Evolutionary conservation across 2,888 invertebrate genomes (phyloP).

Genomic region (Andrena flavipes): DNA sequence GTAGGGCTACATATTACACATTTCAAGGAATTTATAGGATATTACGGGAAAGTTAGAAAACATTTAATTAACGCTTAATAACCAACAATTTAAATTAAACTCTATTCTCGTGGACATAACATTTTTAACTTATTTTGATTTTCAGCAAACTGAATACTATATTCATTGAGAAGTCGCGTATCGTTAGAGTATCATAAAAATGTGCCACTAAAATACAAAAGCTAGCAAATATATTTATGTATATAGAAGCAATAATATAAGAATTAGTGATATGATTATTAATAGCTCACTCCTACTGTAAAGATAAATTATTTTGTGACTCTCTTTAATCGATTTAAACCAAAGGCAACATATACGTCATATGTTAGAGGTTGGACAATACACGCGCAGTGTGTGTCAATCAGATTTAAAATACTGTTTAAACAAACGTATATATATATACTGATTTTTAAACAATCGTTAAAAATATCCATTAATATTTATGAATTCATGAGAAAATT

Average conservation of each 20-base stretch:
- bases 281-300: constrained; percentile 43
- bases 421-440: constrained; percentile 10
- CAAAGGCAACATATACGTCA: constrained; percentile 24
- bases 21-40: constrained; percentile 62
- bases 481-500: constrained; percentile 14
- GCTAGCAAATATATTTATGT: constrained; percentile 53
- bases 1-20: constrained; percentile 56
- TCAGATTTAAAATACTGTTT: constrained; percentile 47
- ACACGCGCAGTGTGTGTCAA: constrained; percentile 24
- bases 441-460: constrained; percentile 16
- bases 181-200: constrained; percentile 48
- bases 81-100: constrained; percentile 56
- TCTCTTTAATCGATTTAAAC: constrained; percentile 35
- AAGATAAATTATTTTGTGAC: constrained; percentile 46
- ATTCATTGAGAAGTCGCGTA: constrained; percentile 32
- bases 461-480: constrained; percentile 34
- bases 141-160: constrained; percentile 37
- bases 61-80: constrained; percentile 52
- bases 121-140: constrained; percentile 58
- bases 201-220: constrained; percentile 64
- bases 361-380: constrained; percentile 27
- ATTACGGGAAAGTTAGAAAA: constrained; percentile 35
- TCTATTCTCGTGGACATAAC: constrained; percentile 39
- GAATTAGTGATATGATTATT: constrained; percentile 64
- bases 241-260: constrained; percentile 60